Conservation (phyloP, 2,797 vertebrate species). For the Melanitta fusca region DNA sequence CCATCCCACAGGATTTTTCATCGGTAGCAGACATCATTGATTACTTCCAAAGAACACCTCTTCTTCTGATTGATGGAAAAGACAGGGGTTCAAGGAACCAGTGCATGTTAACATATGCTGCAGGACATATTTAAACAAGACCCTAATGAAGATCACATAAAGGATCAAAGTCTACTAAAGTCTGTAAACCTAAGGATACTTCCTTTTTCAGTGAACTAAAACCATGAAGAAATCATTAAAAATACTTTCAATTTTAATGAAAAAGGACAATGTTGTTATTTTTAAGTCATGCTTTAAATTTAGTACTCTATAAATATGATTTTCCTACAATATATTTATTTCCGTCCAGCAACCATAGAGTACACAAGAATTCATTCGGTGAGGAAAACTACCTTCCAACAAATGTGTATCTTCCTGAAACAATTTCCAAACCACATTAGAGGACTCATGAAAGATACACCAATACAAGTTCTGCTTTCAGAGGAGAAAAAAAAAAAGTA, state of each 20-base stretch:
- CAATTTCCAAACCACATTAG: not conserved
- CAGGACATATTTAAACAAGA: conserved; percentile 73
- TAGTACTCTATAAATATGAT: not conserved
- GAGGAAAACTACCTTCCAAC: not conserved
- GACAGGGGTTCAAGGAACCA: conserved; percentile 89
- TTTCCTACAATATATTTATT: conserved; percentile 54
- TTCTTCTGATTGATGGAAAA: conserved; percentile 94
- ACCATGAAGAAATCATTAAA: conserved; percentile 1
- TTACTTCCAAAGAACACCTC: conserved; percentile 87
- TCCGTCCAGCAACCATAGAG: not conserved
- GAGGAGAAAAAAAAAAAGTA: not conserved
- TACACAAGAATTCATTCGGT: not conserved
- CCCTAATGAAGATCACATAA: not conserved
- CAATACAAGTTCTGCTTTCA: not conserved
- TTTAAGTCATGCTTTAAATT: conserved; percentile 40
- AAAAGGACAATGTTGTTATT: not conserved
- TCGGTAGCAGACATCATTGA: conserved; percentile 88
- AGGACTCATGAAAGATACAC: not conserved
- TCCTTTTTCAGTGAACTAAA: conserved; percentile 23
- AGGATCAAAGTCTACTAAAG: not conserved
- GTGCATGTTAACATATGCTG: conserved; percentile 86
- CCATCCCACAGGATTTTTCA: conserved; percentile 84
- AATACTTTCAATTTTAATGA: not conserved
- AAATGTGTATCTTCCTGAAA: not conserved
- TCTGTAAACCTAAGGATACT: not conserved